A percentile compares a stretch with the other conserved stretches of the same genome.
phyloP scores from a whole-genome alignment of 1,140 invertebrate species.

The Heliconius hermathena region DNA sequence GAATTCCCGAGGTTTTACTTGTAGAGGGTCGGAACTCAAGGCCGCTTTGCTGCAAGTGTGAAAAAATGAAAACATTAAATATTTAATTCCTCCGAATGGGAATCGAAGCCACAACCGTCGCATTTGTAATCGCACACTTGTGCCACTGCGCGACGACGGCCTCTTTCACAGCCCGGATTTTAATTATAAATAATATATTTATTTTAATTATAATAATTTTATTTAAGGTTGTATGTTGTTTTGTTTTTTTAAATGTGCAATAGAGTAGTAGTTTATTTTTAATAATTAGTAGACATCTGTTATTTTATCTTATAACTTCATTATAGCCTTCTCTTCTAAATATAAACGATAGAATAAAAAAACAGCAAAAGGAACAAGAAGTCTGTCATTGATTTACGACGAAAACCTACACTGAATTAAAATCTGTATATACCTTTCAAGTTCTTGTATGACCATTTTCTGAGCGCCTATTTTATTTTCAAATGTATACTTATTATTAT shows the following conservation, averaged over 20 bases:
- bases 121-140: neutral
- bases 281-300: too few species aligned
- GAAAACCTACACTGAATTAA: slow-evolving; percentile 7
- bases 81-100: neutral
- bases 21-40: neutral
- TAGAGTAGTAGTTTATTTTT: too few species aligned
- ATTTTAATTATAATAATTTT: too few species aligned
- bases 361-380: neutral
- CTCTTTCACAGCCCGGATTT: too few species aligned
- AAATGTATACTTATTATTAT: too few species aligned
- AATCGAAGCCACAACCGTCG: neutral
- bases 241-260: too few species aligned
- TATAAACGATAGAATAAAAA: neutral
- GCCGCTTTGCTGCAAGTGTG: neutral
- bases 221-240: too few species aligned
- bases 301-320: too few species aligned
- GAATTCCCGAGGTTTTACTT: too few species aligned
- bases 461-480: too few species aligned
- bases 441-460: neutral
- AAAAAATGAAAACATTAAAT: neutral
- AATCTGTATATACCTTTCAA: neutral
- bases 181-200: too few species aligned
- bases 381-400: neutral
- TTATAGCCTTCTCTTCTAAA: too few species aligned
- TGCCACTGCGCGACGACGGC: neutral